Conservation (phyloP, 2,888 invertebrate species). For the Podotricha telesiphe region DNA sequence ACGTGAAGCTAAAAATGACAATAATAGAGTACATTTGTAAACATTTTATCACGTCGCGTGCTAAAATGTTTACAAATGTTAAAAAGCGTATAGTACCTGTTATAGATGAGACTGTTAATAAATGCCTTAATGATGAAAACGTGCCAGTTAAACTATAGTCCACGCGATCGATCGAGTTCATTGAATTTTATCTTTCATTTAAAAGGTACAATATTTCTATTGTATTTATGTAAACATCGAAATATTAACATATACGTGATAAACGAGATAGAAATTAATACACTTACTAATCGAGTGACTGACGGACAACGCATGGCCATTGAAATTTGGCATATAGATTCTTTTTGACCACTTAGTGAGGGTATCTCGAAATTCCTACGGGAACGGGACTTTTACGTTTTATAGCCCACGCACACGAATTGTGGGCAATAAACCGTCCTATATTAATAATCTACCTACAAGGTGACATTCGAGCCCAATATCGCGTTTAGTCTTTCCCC, state of each 20-base stretch:
- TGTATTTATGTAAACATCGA: not conserved
- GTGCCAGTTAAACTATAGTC: constrained; percentile 17
- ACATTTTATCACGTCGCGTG: not conserved
- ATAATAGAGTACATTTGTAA: no score
- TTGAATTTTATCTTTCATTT: constrained; percentile 6
- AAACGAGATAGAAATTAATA: no score
- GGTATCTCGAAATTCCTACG: no score
- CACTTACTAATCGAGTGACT: no score
- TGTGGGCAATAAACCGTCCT: no score
- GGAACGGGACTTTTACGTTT: no score
- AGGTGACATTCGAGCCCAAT: not conserved
- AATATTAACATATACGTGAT: no score
- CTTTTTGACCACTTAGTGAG: no score
- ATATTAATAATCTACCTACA: no score
- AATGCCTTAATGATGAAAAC: constrained; percentile 7
- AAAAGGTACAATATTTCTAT: not conserved
- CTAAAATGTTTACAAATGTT: constrained; percentile 2
- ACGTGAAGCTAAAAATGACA: not conserved
- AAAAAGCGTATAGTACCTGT: not conserved
- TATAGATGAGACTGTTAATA: not conserved
- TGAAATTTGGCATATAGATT: no score
- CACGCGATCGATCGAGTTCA: constrained; percentile 11
- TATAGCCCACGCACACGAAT: no score
- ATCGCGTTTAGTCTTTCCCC: not conserved
- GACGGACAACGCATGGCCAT: no score